These are phyloP conservation scores for Sebastes melanostomus DNA, from an alignment of 2,797 vertebrate genomes.

Conservation along the genomic window DNA sequence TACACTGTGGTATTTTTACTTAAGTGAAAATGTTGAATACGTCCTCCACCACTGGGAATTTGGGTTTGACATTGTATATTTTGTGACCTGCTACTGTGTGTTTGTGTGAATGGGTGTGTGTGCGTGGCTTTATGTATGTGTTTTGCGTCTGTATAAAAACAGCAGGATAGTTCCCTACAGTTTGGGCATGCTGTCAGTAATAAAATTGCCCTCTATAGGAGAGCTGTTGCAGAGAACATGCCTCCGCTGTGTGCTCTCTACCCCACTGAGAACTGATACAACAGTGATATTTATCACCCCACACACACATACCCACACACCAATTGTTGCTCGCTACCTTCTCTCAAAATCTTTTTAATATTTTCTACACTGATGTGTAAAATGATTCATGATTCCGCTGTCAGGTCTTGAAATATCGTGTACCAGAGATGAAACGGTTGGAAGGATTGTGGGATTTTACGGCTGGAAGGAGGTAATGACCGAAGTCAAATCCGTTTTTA, in stretches of 20 bases:
- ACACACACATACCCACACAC: neutral
- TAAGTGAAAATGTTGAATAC: neutral
- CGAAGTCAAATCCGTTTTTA: conserved; percentile 14
- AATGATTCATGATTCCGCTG: neutral
- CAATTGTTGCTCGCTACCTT: neutral
- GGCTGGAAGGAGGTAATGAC: conserved; percentile 2
- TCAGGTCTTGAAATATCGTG: neutral
- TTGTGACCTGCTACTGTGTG: neutral
- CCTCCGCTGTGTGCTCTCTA: neutral
- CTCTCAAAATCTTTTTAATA: neutral
- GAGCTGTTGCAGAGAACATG: conserved; percentile 1
- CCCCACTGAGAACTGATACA: neutral
- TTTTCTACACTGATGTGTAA: conserved; percentile 1
- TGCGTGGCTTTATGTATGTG: neutral
- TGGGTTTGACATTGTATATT: neutral
- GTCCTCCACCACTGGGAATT: neutral
- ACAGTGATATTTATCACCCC: neutral
- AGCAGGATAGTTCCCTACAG: neutral
- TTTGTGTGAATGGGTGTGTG: neutral
- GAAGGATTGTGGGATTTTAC: neutral
- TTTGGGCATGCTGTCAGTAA: neutral
- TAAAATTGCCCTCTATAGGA: neutral
- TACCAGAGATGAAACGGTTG: neutral
- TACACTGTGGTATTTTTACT: too few species aligned
- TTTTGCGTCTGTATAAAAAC: neutral